A percentile compares a stretch with the other conserved stretches of the same genome.
Evolutionary conservation across 2,113 vertebrate genomes (phyloP).

Genomic region (Aptenodytes patagonicus): DNA sequence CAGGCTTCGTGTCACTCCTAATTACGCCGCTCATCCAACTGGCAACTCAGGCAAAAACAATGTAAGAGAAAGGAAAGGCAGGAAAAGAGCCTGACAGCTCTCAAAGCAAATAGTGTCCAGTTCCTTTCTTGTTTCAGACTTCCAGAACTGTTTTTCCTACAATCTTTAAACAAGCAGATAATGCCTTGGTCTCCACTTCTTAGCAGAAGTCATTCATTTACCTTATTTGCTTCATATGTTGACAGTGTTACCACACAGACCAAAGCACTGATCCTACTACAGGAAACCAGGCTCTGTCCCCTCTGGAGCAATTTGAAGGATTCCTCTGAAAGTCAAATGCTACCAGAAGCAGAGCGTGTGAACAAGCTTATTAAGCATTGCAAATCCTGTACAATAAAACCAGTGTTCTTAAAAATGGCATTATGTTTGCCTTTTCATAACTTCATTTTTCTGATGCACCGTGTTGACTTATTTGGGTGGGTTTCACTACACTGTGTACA

Average conservation of each 20-base stretch:
- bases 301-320: not conserved
- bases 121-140: not conserved
- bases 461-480: not conserved
- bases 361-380: not conserved
- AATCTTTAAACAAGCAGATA: not conserved
- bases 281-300: not conserved
- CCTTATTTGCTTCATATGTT: not conserved
- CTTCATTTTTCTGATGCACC: not conserved
- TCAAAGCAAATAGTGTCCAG: not conserved
- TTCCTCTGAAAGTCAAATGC: not conserved
- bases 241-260: not conserved
- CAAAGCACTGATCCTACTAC: not conserved
- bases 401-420: not conserved
- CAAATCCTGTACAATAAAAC: not conserved
- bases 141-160: not conserved
- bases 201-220: not conserved
- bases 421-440: not conserved
- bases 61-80: not conserved
- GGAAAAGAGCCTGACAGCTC: not conserved
- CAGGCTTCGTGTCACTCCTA: not conserved
- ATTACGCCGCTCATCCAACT: not conserved
- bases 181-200: not conserved
- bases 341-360: not conserved
- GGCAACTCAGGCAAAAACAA: not conserved
- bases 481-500: not conserved